A percentile compares a stretch with the other conserved stretches of the same genome.
These are phyloP conservation scores for Caiman crocodilus DNA, from an alignment of 2,797 vertebrate genomes.

Conservation along the genomic window DNA sequence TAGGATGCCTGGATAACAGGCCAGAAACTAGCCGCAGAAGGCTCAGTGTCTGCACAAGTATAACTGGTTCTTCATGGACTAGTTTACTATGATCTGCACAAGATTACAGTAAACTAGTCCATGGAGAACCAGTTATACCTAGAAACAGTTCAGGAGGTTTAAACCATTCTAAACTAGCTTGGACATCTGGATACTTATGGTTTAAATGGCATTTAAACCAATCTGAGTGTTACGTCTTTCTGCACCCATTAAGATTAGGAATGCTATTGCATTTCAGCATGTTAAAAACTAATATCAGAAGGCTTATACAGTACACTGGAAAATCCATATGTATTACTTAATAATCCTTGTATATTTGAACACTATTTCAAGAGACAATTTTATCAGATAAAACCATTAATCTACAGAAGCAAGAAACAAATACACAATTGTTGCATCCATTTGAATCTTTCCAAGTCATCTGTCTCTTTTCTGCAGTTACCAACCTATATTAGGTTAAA, in stretches of 20 bases:
- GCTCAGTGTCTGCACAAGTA: too few species aligned
- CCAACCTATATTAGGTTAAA: conserved; percentile 40
- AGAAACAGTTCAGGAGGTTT: too few species aligned
- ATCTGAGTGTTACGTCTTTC: too few species aligned
- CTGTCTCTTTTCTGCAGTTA: conserved; percentile 30
- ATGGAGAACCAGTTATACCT: too few species aligned
- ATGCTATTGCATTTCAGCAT: not conserved
- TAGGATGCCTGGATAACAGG: too few species aligned
- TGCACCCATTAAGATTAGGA: not conserved
- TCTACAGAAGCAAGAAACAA: conserved; percentile 17
- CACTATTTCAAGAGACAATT: not conserved
- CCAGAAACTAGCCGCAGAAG: too few species aligned
- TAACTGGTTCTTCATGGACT: too few species aligned
- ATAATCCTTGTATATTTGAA: not conserved
- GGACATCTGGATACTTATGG: too few species aligned
- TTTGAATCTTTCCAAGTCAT: conserved; percentile 28
- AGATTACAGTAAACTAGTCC: too few species aligned
- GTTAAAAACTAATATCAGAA: not conserved
- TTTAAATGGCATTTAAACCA: too few species aligned
- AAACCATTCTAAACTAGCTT: too few species aligned
- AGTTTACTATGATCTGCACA: too few species aligned
- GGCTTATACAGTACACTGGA: not conserved
- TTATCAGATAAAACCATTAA: conserved; percentile 22
- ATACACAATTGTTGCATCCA: not conserved
- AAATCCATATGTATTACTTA: not conserved